Base-by-base conservation (phyloP, 2,888 invertebrate genomes). In the Pyrrhia umbra region DNA sequence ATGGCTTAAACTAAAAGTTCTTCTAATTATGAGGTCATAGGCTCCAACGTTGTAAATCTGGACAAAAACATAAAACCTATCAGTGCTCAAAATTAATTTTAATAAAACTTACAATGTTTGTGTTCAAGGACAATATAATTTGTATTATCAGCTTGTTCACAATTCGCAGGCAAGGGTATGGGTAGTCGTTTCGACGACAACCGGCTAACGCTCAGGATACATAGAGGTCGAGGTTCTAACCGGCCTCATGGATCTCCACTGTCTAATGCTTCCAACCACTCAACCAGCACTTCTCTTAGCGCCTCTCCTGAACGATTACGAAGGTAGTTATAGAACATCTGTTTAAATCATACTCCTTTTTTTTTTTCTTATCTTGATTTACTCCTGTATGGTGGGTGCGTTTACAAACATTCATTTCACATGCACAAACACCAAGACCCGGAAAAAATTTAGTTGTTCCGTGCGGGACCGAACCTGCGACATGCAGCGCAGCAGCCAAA, bases 161-260 rank as follows among this genome's bases (percentile, higher is more conserved):
- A 45, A 46, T 55, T 83, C 79, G 9, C 84, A 93, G 96, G 96
- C 62, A 95, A 96, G 79, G 96, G 96, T 42, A 91, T 97, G 54
- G 97, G 97, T 25, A 97, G 95, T 83, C 96, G 98, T 23, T 98
- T 98, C 87, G 98, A 98, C 81, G 98, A 98, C 88, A 98, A 98
- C 88, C 96, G 98, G n/a, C 94, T 99, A 37, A 99, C 98, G 0
- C 91, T 99, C 67, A 96, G 99, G 76, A 98, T 99, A 80, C 99
- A 99, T 90, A 95, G 98, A 0, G 99, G 99, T 0, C 95, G 97
- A 1, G 97, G 97, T 0, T 97, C 97, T 2, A 97, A 97, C 64
- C 95, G 98, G 51, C 97, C 98, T 21, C 96, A 96, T 78, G 97
- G 96, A 25, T 97, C 96, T 4, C 97, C 96, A 3, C 95, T 96